These are phyloP conservation scores for Heterodera filipjevi DNA, from an alignment of 2,888 invertebrate species.

Conservation along the genomic window DNA sequence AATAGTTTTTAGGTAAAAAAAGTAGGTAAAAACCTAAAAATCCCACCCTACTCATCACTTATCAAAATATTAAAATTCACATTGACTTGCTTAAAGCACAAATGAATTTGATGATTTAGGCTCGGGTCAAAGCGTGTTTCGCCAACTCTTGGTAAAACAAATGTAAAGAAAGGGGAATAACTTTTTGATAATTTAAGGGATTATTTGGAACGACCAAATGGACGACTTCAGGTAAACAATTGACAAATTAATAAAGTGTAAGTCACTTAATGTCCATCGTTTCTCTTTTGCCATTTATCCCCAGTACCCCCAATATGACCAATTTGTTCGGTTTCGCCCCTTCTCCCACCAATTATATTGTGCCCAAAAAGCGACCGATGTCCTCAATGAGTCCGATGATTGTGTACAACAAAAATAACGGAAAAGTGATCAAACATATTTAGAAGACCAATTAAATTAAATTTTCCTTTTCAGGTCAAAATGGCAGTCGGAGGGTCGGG, in stretches of 20 bases:
- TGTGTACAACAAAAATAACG: constrained; percentile 69
- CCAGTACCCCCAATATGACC: constrained; percentile 38
- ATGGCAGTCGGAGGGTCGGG: constrained; percentile 47
- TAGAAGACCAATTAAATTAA: too few relatives aligned
- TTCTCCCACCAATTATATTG: constrained; percentile 81
- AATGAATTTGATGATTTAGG: constrained; percentile 39
- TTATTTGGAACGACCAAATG: constrained; percentile 64
- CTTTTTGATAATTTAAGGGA: constrained; percentile 46
- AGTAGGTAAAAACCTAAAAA: too few relatives aligned
- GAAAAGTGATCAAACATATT: constrained; percentile 29
- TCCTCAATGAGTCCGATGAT: constrained; percentile 84
- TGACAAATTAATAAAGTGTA: not conserved
- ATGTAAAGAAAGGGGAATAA: constrained; percentile 55
- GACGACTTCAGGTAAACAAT: constrained; percentile 71
- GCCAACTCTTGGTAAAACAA: constrained; percentile 49
- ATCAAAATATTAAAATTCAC: too few relatives aligned
- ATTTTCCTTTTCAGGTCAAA: constrained; percentile 36
- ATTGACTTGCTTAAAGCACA: too few relatives aligned
- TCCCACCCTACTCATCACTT: too few relatives aligned
- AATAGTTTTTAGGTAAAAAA: too few relatives aligned
- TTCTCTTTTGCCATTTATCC: not conserved
- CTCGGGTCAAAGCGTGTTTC: constrained; percentile 58
- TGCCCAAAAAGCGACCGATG: constrained; percentile 80
- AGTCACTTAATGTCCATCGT: not conserved
- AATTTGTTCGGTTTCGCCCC: constrained; percentile 68